Evolutionary conservation across 2,888 invertebrate species (phyloP).

Genomic region (Pherbina coryleti): DNA sequence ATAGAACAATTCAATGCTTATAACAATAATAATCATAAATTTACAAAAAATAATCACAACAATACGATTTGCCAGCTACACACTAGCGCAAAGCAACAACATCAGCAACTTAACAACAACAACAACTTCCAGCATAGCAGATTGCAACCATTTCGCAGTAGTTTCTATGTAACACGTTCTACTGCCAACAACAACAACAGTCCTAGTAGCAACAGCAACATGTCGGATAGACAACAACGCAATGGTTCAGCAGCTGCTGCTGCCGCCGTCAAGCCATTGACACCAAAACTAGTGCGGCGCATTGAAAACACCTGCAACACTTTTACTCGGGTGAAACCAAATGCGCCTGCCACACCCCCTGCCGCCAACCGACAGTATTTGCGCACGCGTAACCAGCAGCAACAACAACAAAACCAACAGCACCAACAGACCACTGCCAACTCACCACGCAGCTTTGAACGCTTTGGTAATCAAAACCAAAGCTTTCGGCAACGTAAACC

Average conservation of each 20-base stretch:
- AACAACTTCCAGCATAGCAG: slow-evolving; percentile 58
- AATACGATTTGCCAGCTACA: slow-evolving; percentile 44
- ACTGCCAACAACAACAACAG: slow-evolving; percentile 30
- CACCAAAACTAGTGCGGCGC: slow-evolving; percentile 67
- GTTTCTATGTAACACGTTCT: slow-evolving; percentile 63
- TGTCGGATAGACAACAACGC: slow-evolving; percentile 27
- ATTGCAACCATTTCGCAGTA: slow-evolving; percentile 65
- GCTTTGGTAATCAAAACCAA: slow-evolving; percentile 53
- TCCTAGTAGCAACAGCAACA: slow-evolving; percentile 26
- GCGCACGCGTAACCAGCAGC: slow-evolving; percentile 50
- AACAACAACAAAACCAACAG: slow-evolving; percentile 14
- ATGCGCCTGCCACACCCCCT: slow-evolving; percentile 42
- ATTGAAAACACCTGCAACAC: slow-evolving; percentile 61
- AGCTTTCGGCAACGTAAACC: slow-evolving; percentile 54
- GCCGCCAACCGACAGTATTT: slow-evolving; percentile 55
- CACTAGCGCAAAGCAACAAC: slow-evolving; percentile 39
- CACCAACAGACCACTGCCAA: slow-evolving; percentile 41
- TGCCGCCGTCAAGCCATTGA: slow-evolving; percentile 62
- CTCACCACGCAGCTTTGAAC: slow-evolving; percentile 50
- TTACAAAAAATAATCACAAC: slow-evolving; percentile 42
- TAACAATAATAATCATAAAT: slow-evolving; percentile 44
- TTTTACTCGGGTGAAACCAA: background rate
- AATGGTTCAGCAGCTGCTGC: background rate
- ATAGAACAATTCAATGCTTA: slow-evolving; percentile 30
- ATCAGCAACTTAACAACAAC: slow-evolving; percentile 41